Evolutionary conservation across 2,888 invertebrate genomes (phyloP).

Genomic region (Strigamia maritima): DNA sequence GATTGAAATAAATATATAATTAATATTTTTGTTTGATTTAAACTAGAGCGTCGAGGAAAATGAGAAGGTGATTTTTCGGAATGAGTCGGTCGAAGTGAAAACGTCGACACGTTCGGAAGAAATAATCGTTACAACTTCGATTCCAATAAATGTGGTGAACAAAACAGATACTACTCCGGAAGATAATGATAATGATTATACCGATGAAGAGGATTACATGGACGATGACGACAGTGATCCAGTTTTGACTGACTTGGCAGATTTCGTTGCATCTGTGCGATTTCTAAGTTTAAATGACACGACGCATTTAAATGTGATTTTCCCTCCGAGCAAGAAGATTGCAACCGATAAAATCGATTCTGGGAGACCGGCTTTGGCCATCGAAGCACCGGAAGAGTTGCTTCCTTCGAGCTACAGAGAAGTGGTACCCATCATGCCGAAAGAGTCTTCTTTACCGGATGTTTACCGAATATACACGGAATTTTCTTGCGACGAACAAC

Average conservation of each 20-base stretch:
- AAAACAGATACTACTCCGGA: background rate
- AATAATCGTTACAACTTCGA: background rate
- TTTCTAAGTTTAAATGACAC: constrained; percentile 35
- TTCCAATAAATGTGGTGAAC: background rate
- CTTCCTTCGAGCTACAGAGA: background rate
- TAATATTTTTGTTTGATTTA: background rate
- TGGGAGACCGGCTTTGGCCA: constrained; percentile 16
- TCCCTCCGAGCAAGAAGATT: background rate
- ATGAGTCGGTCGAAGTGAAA: background rate
- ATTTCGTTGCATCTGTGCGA: constrained; percentile 31
- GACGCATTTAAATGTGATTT: constrained; percentile 8
- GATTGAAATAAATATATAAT: background rate
- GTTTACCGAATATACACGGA: background rate
- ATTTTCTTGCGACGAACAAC: constrained; percentile 18
- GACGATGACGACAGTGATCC: constrained; percentile 28
- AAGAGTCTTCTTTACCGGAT: background rate
- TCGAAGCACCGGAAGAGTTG: constrained; percentile 35
- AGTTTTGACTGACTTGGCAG: constrained; percentile 20
- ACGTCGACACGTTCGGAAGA: background rate
- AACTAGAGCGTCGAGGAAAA: background rate
- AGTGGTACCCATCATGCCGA: background rate
- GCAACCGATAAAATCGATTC: constrained; percentile 1
- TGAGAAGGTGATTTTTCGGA: background rate
- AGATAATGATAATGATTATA: background rate
- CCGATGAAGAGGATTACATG: background rate